Evolutionary conservation across 2,113 vertebrate genomes (phyloP).

Genomic region (Macquaria ambigua): DNA sequence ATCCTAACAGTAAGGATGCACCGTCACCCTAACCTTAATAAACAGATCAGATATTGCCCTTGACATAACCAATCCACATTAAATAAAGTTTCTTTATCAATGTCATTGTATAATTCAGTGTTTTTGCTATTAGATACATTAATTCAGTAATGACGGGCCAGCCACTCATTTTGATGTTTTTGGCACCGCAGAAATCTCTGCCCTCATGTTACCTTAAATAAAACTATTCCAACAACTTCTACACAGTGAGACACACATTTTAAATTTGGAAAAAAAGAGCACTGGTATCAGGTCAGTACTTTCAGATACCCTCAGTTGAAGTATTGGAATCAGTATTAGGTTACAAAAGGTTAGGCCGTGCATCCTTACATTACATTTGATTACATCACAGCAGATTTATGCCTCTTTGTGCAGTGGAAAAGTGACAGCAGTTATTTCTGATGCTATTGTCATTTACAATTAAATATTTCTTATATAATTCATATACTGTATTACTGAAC

Average conservation of each 20-base stretch:
- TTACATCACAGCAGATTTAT: constrained; percentile 6
- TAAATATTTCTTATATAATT: constrained; percentile 50
- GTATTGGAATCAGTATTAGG: not conserved
- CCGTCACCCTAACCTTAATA: too few relatives aligned
- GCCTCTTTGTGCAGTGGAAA: not conserved
- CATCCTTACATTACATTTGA: not conserved
- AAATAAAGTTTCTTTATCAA: not conserved
- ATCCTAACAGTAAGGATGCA: too few relatives aligned
- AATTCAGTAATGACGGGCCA: not conserved
- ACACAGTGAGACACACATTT: too few relatives aligned
- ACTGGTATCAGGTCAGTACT: not conserved
- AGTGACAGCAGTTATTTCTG: constrained; percentile 6
- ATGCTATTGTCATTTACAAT: constrained; percentile 21
- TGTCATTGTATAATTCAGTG: not conserved
- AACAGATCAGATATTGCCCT: too few relatives aligned
- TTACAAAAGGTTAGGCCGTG: not conserved
- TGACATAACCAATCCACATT: not conserved
- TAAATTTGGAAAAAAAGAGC: not conserved
- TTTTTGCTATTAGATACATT: not conserved
- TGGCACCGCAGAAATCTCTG: not conserved
- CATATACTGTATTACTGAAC: not conserved
- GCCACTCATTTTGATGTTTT: not conserved
- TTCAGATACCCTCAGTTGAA: not conserved
- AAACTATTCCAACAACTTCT: not conserved
- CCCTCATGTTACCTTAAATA: not conserved